A percentile compares a stretch with the other conserved stretches of the same genome.
These are phyloP conservation scores for Oceanodroma leucorhoa DNA, from an alignment of 2,797 vertebrate species.

Conservation along the genomic window DNA sequence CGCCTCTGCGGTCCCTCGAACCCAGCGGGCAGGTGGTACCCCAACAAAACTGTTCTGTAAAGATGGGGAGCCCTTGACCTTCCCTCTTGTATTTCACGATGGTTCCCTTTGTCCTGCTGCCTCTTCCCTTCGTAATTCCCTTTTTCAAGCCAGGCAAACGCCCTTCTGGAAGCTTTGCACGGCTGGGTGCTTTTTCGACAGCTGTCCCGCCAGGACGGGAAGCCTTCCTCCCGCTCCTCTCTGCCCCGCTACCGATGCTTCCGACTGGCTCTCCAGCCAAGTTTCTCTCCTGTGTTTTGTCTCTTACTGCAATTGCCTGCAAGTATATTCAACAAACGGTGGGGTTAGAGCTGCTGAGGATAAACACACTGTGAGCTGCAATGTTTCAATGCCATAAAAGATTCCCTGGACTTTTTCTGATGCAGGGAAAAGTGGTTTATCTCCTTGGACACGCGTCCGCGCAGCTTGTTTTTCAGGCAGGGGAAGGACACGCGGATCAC, in stretches of 20 bases:
- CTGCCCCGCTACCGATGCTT: rapidly evolving
- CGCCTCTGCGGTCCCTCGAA: neutral
- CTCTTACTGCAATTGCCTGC: neutral
- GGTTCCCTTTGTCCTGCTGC: neutral
- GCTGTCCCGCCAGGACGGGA: rapidly evolving
- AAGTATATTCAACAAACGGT: neutral
- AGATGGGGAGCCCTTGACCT: neutral
- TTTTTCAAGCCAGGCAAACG: neutral
- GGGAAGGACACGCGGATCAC: rapidly evolving
- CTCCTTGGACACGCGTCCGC: rapidly evolving
- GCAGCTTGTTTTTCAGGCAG: neutral
- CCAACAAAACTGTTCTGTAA: rapidly evolving
- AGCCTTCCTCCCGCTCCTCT: neutral
- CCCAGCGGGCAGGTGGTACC: neutral
- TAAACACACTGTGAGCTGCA: neutral
- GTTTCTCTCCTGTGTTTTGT: neutral
- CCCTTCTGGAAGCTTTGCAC: neutral
- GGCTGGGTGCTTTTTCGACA: neutral
- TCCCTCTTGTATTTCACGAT: rapidly evolving
- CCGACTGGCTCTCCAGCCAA: neutral
- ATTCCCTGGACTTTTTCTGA: neutral
- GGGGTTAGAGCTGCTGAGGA: neutral
- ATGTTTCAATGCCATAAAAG: rapidly evolving
- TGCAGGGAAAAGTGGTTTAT: neutral
- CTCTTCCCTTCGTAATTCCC: neutral